Evolutionary conservation across 2,888 invertebrate genomes (phyloP).

Genomic region (Dolichopus griseipennis): DNA sequence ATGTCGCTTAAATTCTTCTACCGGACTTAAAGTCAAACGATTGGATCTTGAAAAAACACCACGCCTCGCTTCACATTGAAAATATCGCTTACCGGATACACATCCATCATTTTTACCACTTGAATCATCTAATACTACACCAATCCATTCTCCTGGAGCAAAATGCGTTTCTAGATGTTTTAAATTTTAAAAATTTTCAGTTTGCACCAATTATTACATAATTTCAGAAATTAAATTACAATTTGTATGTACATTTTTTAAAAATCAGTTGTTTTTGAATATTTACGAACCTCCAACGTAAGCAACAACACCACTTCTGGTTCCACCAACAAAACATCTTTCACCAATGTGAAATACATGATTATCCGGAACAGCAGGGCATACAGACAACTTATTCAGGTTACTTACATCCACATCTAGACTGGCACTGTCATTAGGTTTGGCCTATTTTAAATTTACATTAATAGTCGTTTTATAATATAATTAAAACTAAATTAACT

Average conservation of each 20-base stretch:
- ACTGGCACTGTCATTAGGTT: neutral
- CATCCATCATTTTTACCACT: slow-evolving; percentile 96
- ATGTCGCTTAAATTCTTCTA: slow-evolving; percentile 50
- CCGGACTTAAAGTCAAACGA: slow-evolving; percentile 66
- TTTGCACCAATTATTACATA: too few relatives aligned
- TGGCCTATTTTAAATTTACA: neutral
- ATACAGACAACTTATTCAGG: slow-evolving; percentile 63
- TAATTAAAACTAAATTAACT: neutral
- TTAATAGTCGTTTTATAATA: neutral
- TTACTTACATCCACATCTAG: neutral
- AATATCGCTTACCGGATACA: slow-evolving; percentile 84
- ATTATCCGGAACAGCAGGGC: slow-evolving; percentile 56
- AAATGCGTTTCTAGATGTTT: slow-evolving; percentile 82
- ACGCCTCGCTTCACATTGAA: slow-evolving; percentile 83
- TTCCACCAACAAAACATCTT: slow-evolving; percentile 86
- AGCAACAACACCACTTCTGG: slow-evolving; percentile 84
- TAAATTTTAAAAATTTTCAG: slow-evolving; percentile 40
- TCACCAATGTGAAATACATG: slow-evolving; percentile 96
- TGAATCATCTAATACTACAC: slow-evolving; percentile 89
- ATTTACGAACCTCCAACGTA: slow-evolving; percentile 51
- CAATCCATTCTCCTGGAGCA: slow-evolving; percentile 97
- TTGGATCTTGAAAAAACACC: slow-evolving; percentile 91
- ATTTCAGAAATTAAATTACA: too few relatives aligned
- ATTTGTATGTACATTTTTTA: too few relatives aligned
- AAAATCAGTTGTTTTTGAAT: too few relatives aligned